Base-by-base conservation (phyloP, 1,140 invertebrate genomes). In the Drosophila ercepeae region DNA sequence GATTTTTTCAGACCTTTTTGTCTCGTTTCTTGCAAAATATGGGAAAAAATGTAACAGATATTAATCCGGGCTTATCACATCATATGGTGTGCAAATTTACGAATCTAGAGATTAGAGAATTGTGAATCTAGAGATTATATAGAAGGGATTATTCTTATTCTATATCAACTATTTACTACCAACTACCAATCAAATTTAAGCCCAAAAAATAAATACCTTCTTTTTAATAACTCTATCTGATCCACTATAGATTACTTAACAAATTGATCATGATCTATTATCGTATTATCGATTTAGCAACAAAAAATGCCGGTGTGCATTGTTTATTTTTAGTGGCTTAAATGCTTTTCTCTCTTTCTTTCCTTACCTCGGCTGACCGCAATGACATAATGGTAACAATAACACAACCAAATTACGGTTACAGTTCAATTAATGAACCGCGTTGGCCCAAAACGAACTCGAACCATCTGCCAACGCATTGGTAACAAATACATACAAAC, bases 311-410 rank as follows among this genome's bases (percentile, higher is more conserved):
- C 19, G 25, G 21, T 41, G 41, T 64, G 41, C 61, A 67, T 52
- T 59, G 41, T 42, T 63, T 54, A 21, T 50, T 42, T 52, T 53
- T 50, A 70, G 39, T 34, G 49, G 48, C 29, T 14, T 27, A 51
- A 74, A 51, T 65, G 39, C 59, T 27, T 39, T 68, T 49, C 13
- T 54, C 18, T 18, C 21, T 34, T 39, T 19, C 34, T 49, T 42
- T 19, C 39, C 7, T 13, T 39, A 16, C 11, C 41, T 4, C 21
- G n/a, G 34, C 23, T 68, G 81, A 67, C 67, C 75, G 58, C 61
- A 51, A 79, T 84, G 79, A 84, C 81, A 84, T 84, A 84, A 84
- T 68, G 63, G 59, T 81, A 82, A 73, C 67, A 81, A 82, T 76
- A 84, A 54, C 44, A 71, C 51, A 63, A 59, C 55, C 72, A 71